Percentiles rank a stretch among this genome's conserved stretches.
Conservation (phyloP, 2,113 vertebrate species). For the Anhinga rufa region DNA sequence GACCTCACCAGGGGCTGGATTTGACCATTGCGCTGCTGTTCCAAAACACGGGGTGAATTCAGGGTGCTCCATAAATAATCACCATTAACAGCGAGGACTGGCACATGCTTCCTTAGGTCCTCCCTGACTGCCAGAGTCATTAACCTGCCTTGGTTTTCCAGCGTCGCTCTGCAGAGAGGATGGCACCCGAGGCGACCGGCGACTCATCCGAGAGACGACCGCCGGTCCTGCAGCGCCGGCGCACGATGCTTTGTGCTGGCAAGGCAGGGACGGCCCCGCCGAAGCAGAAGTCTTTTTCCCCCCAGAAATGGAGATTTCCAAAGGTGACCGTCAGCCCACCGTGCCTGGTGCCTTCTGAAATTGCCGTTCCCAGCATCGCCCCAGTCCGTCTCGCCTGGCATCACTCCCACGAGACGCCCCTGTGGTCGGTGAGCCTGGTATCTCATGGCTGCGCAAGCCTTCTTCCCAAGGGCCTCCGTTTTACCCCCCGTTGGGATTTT, state of each 20-base stretch:
- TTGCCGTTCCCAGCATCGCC: background rate
- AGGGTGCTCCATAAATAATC: background rate
- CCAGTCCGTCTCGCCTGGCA: background rate
- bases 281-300: background rate
- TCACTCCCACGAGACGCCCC: background rate
- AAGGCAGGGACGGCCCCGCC: accelerated
- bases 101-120: background rate
- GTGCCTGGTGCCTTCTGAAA: background rate
- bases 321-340: background rate
- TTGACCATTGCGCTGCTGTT: background rate
- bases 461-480: background rate
- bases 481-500: background rate
- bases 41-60: background rate
- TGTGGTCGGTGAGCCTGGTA: accelerated
- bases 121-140: background rate
- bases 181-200: accelerated
- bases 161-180: background rate
- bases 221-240: accelerated
- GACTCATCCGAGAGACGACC: accelerated
- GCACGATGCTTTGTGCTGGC: accelerated
- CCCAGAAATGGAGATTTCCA: background rate
- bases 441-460: accelerated
- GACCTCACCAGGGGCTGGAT: background rate
- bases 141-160: background rate
- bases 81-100: background rate